A percentile compares a stretch with the other conserved stretches of the same genome.
Evolutionary conservation across 1,140 invertebrate genomes (phyloP).

Genomic region (Elysia chlorotica): DNA sequence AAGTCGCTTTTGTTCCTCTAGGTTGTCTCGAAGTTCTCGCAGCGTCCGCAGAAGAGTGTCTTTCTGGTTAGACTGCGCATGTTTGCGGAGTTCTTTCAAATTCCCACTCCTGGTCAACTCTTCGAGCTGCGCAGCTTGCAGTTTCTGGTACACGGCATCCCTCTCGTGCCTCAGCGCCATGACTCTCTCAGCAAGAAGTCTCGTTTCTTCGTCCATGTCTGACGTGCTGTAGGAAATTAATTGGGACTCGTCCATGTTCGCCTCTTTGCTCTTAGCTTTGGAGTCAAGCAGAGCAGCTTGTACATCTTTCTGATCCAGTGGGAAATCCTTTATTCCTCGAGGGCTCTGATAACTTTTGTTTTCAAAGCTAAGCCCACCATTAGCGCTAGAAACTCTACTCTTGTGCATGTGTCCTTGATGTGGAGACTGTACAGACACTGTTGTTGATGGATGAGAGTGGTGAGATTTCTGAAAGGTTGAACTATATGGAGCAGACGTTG

Average conservation of each 20-base stretch:
- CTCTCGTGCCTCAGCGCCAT: not conserved
- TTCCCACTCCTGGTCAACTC: not conserved
- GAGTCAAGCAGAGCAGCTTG: not conserved
- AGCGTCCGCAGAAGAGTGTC: not conserved
- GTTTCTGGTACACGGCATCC: constrained; percentile 4
- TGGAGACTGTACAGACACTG: too few species aligned
- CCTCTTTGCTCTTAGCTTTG: too few species aligned
- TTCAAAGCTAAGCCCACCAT: too few species aligned
- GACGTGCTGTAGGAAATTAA: not conserved
- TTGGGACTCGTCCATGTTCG: too few species aligned
- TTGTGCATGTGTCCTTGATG: too few species aligned
- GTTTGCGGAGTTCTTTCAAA: not conserved
- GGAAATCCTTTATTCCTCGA: not conserved
- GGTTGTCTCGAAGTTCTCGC: not conserved
- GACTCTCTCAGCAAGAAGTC: not conserved
- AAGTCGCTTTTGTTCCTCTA: not conserved
- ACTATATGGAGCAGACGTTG: not conserved
- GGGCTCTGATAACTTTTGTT: not conserved
- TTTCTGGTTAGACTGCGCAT: too few species aligned
- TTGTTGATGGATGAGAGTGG: too few species aligned
- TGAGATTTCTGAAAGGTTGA: too few species aligned
- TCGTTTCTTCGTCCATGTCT: not conserved
- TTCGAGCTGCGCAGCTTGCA: not conserved
- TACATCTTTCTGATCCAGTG: not conserved
- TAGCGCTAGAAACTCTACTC: too few species aligned